Conservation (phyloP, 2,888 invertebrate species). For the Tribolium freemani region DNA sequence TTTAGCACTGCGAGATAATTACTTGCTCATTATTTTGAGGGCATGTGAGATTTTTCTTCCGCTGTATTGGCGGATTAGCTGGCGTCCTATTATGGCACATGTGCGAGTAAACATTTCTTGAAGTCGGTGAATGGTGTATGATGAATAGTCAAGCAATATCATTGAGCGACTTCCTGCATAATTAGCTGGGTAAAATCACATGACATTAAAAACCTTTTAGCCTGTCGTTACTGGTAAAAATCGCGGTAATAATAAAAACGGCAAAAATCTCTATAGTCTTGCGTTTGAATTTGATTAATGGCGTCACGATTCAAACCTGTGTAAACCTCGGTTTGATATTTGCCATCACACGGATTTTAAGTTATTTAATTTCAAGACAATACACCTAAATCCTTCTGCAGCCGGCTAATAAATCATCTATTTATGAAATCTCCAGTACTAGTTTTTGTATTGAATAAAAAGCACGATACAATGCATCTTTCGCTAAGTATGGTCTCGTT, state of each 20-base stretch:
- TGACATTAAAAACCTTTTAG: constrained; percentile 35
- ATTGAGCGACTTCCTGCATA: constrained; percentile 23
- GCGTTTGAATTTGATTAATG: constrained; percentile 43
- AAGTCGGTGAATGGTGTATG: neutral
- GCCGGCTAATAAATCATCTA: constrained; percentile 63
- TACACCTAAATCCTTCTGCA: constrained; percentile 49
- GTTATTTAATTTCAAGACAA: constrained; percentile 50
- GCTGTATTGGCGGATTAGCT: neutral
- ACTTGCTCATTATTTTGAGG: no score
- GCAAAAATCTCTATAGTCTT: constrained; percentile 45
- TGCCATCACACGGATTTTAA: constrained; percentile 34
- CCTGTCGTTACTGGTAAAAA: constrained; percentile 12
- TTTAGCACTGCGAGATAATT: no score
- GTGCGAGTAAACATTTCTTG: neutral
- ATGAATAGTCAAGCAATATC: constrained; percentile 3
- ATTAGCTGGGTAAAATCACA: constrained; percentile 12
- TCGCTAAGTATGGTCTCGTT: constrained; percentile 64
- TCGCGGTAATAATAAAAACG: constrained; percentile 22
- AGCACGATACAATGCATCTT: constrained; percentile 62
- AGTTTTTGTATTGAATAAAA: constrained; percentile 64
- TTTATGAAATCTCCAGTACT: constrained; percentile 63
- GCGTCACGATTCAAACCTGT: constrained; percentile 44
- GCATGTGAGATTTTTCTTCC: neutral
- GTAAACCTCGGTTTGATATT: constrained; percentile 32
- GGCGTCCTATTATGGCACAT: neutral